Base-by-base conservation (phyloP, 2,797 vertebrate species). In the Antennarius maculatus region DNA sequence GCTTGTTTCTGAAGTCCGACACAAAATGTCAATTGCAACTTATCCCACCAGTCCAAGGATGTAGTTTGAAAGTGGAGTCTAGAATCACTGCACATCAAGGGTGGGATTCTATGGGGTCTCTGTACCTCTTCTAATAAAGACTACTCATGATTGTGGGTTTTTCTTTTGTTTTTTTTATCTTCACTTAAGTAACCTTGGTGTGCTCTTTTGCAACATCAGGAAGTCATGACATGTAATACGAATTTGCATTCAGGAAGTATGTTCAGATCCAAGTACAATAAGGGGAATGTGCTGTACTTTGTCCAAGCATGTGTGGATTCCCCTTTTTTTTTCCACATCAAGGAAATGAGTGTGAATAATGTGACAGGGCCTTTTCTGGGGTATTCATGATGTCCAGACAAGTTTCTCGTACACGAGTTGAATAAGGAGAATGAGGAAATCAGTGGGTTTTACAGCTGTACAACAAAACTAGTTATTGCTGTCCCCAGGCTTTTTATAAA, bases 1-100 rank as follows among this genome's bases (percentile, higher is more conserved):
- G 93, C 87, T 93, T 94, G 94, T 94, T 94, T 93, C 93, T 92
- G 92, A 94, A 92, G 92, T 93, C 87, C 83, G 59, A 86, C 84
- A 48, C 88, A 91, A 94, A 94, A 94, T 94, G 94, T 94, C 93
- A 94, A 91, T 93, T 94, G 93, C 93, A 94, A 94, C 92, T 92
- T 93, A 94, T 94, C 92, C 92, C 82, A 81, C 88, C 84, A 86
- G 88, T 82, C 81, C 75, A 89, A 93, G 89, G 88, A 93, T 88
- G 89, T 87, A 86, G 85, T 88, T 85, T 92, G 92, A 92, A 93
- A 94, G 91, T 88, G 89, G 90, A 93, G 84, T 92, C 88, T 92
- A 76, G 84, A 88, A 81, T 92, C 86, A 85, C 76, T 81, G 80
- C 86, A 86, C 90, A 92, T 88, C 83, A 85, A 79, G 89, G 80